Conservation (phyloP, 2,113 vertebrate species). For the Sapayoa aenigma region DNA sequence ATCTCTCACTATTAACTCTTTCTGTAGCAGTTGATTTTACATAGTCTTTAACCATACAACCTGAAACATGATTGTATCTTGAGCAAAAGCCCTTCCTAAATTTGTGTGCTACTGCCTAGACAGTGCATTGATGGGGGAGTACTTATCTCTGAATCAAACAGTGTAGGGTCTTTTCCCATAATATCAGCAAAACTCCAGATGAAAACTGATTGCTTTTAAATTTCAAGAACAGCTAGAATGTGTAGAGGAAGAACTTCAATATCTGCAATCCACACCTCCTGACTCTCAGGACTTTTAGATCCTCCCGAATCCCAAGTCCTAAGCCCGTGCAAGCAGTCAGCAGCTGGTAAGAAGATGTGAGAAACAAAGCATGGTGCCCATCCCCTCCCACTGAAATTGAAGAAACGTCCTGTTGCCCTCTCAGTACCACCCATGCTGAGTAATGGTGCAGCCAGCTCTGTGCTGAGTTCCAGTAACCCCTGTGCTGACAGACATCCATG, state of each 20-base stretch:
- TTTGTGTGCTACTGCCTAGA: not conserved
- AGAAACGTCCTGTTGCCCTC: not conserved
- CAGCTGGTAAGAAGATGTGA: not conserved
- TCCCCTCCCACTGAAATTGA: not conserved
- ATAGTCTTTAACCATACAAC: not conserved
- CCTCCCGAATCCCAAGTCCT: not conserved
- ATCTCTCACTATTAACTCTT: slow-evolving; percentile 31
- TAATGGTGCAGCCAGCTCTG: not conserved
- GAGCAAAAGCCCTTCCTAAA: not conserved
- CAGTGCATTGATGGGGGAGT: not conserved
- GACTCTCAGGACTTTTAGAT: not conserved
- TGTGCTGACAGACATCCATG: not conserved
- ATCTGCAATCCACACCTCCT: not conserved
- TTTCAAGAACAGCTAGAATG: not conserved
- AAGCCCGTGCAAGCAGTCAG: not conserved
- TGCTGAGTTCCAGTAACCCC: not conserved
- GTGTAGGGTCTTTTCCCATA: not conserved
- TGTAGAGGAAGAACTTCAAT: not conserved
- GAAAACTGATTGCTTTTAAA: not conserved
- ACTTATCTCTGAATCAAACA: not conserved
- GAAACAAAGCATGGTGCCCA: not conserved
- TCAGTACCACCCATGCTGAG: fast-evolving
- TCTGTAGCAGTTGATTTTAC: not conserved
- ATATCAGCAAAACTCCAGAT: not conserved
- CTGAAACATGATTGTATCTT: not conserved